These are phyloP conservation scores for Montifringilla adamsi DNA, from an alignment of 2,113 vertebrate genomes.

Conservation along the genomic window DNA sequence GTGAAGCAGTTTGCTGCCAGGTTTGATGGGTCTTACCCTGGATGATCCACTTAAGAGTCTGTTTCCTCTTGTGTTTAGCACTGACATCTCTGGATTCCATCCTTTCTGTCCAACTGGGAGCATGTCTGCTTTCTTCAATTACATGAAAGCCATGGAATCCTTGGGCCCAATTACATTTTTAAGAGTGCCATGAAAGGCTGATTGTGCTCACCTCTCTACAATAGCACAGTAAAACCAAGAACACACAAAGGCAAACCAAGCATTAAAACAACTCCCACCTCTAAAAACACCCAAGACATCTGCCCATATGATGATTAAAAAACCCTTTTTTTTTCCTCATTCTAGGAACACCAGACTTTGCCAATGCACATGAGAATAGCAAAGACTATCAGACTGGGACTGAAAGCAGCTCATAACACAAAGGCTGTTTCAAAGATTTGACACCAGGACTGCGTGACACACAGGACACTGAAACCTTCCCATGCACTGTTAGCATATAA, in stretches of 20 bases:
- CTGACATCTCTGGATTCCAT: neutral
- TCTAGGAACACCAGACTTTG: accelerated
- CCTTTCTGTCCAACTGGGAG: neutral
- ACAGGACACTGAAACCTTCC: neutral
- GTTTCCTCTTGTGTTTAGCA: neutral
- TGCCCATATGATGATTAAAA: neutral
- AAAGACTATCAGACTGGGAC: neutral
- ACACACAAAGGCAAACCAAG: neutral
- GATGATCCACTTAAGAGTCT: neutral
- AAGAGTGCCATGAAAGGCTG: neutral
- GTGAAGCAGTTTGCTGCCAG: neutral
- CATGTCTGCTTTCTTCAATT: neutral
- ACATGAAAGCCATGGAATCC: neutral
- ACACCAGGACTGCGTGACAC: neutral
- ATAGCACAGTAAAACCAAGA: neutral
- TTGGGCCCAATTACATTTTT: neutral
- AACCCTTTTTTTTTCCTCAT: neutral
- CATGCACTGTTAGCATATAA: neutral
- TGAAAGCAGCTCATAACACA: neutral
- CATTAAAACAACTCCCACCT: neutral
- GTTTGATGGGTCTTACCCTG: neutral
- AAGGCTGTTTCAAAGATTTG: neutral
- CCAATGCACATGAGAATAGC: neutral
- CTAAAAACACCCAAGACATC: neutral
- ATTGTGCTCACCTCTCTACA: neutral